Conservation (phyloP, 2,113 vertebrate species). For the Entomyzon cyanotis region DNA sequence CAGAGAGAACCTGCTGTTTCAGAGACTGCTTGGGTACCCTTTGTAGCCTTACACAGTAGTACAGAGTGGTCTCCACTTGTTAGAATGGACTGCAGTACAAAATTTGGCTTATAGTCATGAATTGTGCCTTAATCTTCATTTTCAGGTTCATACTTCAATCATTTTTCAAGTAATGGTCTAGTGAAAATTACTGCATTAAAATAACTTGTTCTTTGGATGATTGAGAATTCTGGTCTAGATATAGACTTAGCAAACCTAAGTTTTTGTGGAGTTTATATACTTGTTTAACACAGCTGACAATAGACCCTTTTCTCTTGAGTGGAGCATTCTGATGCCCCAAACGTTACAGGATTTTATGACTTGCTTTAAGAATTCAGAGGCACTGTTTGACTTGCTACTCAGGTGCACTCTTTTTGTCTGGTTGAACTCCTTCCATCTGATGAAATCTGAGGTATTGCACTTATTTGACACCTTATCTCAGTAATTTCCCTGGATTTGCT, state of each 20-base stretch:
- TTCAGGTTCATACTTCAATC: not conserved
- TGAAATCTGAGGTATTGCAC: not conserved
- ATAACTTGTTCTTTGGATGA: not conserved
- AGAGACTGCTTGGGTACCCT: not conserved
- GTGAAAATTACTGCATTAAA: not conserved
- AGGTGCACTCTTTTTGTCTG: not conserved
- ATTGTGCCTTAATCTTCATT: not conserved
- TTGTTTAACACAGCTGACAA: not conserved
- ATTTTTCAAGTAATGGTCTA: not conserved
- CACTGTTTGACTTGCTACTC: not conserved
- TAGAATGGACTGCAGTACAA: not conserved
- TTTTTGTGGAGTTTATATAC: not conserved
- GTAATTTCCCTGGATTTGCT: not conserved
- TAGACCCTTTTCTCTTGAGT: not conserved
- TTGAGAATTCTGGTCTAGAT: not conserved
- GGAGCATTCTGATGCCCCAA: not conserved
- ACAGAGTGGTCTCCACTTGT: not conserved
- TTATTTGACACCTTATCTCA: not conserved
- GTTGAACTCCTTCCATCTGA: not conserved
- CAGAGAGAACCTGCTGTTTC: not conserved
- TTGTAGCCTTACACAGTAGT: not conserved
- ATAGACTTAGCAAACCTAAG: not conserved
- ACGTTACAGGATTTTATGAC: fast-evolving
- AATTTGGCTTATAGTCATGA: not conserved
- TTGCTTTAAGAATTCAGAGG: not conserved